Evolutionary conservation across 2,888 invertebrate genomes (phyloP).

Genomic region (Toxonevra muliebris): DNA sequence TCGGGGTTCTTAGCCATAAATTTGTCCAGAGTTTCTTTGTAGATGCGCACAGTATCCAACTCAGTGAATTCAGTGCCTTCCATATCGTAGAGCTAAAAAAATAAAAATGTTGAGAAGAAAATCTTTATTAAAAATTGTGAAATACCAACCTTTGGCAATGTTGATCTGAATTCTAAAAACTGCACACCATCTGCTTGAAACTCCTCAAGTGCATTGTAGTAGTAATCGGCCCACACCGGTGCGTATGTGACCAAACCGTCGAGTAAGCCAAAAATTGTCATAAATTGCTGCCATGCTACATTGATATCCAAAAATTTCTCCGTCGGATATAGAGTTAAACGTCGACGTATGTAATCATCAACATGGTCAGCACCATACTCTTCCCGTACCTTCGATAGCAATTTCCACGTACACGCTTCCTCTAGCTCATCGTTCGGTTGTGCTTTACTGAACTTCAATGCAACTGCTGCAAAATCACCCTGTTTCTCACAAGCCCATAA

Average conservation of each 20-base stretch:
- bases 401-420: slow-evolving; percentile 49
- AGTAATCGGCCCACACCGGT: slow-evolving; percentile 74
- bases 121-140: not conserved
- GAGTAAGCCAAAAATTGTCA: slow-evolving; percentile 68
- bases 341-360: slow-evolving; percentile 67
- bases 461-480: slow-evolving; percentile 37
- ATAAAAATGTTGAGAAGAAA: not conserved
- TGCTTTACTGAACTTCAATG: slow-evolving; percentile 47
- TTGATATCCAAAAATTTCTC: slow-evolving; percentile 68
- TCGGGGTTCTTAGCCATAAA: slow-evolving; percentile 72
- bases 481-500: slow-evolving; percentile 65
- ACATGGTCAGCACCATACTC: slow-evolving; percentile 58
- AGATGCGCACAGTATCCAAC: slow-evolving; percentile 70
- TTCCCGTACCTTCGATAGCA: slow-evolving; percentile 49
- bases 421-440: slow-evolving; percentile 37
- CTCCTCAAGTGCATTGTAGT: slow-evolving; percentile 71
- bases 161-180: slow-evolving; percentile 76
- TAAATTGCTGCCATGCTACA: slow-evolving; percentile 71
- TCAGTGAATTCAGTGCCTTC: slow-evolving; percentile 70
- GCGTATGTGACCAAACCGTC: slow-evolving; percentile 69
- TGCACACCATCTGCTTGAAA: slow-evolving; percentile 74
- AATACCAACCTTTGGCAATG: slow-evolving; percentile 66
- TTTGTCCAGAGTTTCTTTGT: slow-evolving; percentile 68
- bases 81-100: slow-evolving; percentile 70
- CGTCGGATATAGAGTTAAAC: slow-evolving; percentile 69